Evolutionary conservation across 92 coral and sea anemone genomes (phyloP), one percentile per base, ranked within the genome.

Genomic region (Umimayanthus kanabou): DNA sequence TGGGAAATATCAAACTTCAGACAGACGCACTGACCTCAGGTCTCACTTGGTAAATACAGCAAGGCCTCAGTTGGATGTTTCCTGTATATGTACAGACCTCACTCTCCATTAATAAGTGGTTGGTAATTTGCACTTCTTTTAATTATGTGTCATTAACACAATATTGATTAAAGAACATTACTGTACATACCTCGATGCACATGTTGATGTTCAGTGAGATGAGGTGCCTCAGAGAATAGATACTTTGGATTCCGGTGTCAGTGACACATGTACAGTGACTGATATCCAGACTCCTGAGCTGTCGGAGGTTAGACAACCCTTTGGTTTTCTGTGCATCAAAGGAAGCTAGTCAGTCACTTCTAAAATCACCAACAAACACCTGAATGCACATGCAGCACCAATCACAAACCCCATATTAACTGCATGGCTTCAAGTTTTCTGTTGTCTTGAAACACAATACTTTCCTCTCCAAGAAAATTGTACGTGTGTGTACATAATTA

Each of bases 211-310:
- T 95, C 53, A 95, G 86, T 10, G 93, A 85, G 9, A 66, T 91
- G 2, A 95, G 89, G 71, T 88, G 84, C 43, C 40, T 88, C 77
- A 95, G 86, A 64, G 70, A 78, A 75, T 93, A 91, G 40, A 95
- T 16, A 66, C 93, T 91, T 66, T 76, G 53, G 16, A 95, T 26
- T 20, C 98, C 98, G 42, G 67, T 89, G 90, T 95, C 98, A 39
- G 96, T 95, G 82, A 95, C 67, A 58, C 93, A 85, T 20, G 96
- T 95, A 55, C 98, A 95, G 82, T 95, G 98, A 83, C 98, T 95
- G 28, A 95, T 73, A 87, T 95, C 98, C 50, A 95, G 86, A 50
- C 80, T 76, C 58, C 81, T 29, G 77, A 95, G 93, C 87, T 90
- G 89, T 75, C 53, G 75, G 53, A 95, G 82, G 75, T 91, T 82